These are phyloP conservation scores for Gryon sp. DNA, from an alignment of 1,140 invertebrate species.

Conservation along the genomic window DNA sequence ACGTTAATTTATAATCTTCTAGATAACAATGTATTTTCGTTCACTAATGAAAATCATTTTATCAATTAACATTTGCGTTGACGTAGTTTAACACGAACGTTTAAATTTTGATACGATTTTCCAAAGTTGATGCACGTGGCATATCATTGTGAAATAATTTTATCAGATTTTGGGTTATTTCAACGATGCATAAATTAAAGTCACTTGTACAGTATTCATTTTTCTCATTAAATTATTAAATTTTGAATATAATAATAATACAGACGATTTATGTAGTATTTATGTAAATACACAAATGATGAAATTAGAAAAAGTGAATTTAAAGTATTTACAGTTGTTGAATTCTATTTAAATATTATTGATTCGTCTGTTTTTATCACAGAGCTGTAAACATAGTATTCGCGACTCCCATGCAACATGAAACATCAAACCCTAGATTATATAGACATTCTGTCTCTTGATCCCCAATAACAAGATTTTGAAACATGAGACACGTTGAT, in stretches of 20 bases:
- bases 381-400: slow-evolving; percentile 30
- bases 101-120: not conserved
- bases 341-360: not conserved
- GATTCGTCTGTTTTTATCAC: slow-evolving; percentile 20
- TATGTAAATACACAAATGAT: no score
- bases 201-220: no score
- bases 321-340: no score
- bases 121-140: no score
- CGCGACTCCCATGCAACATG: slow-evolving; percentile 15
- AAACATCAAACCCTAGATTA: slow-evolving; percentile 38
- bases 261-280: no score
- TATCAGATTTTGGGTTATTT: no score
- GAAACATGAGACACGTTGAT: slow-evolving; percentile 38
- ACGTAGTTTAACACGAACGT: no score
- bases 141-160: no score
- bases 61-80: slow-evolving; percentile 10
- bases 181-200: no score
- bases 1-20: slow-evolving; percentile 20
- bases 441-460: slow-evolving; percentile 41
- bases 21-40: slow-evolving; percentile 12
- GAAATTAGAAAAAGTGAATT: no score
- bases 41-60: slow-evolving; percentile 10
- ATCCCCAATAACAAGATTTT: slow-evolving; percentile 41
- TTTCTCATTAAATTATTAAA: no score
- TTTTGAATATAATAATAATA: no score